Conservation (phyloP, 1,140 invertebrate species). For the Papilio dardanus region DNA sequence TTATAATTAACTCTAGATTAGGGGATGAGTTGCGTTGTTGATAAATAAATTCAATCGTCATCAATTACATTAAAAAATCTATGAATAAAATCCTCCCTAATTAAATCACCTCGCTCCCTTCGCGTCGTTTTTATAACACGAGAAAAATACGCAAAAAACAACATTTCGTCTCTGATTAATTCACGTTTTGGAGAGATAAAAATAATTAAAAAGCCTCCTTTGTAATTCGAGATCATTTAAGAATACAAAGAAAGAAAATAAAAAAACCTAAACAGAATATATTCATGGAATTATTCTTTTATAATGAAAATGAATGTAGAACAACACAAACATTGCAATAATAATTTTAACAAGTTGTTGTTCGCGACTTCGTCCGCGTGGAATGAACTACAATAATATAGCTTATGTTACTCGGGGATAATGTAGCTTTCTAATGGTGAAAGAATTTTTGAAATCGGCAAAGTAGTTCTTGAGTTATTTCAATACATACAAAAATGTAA, state of each 20-base stretch:
- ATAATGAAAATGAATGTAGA: not conserved
- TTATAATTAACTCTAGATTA: too few relatives aligned
- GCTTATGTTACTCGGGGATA: too few relatives aligned
- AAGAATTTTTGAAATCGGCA: too few relatives aligned
- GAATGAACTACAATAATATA: too few relatives aligned
- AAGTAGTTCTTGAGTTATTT: too few relatives aligned
- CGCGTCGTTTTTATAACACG: not conserved
- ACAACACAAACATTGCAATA: not conserved
- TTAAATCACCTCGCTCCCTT: not conserved
- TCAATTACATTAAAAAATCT: too few relatives aligned
- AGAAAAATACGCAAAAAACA: conserved; percentile 4
- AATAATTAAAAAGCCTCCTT: conserved; percentile 40
- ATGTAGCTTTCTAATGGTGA: too few relatives aligned
- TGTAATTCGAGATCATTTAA: conserved; percentile 35
- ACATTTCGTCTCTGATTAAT: conserved; percentile 2
- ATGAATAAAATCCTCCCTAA: not conserved
- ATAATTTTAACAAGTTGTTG: not conserved
- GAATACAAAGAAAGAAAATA: not conserved
- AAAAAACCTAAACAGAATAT: not conserved
- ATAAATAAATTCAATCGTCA: too few relatives aligned
- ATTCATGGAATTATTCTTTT: not conserved
- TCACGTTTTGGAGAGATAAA: conserved; percentile 33
- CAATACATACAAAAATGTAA: too few relatives aligned
- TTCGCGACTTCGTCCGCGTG: too few relatives aligned
- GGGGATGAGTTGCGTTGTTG: too few relatives aligned